Base-by-base conservation (phyloP, 37 sponge, comb jelly and placozoan species). In the Geodia barretti region DNA sequence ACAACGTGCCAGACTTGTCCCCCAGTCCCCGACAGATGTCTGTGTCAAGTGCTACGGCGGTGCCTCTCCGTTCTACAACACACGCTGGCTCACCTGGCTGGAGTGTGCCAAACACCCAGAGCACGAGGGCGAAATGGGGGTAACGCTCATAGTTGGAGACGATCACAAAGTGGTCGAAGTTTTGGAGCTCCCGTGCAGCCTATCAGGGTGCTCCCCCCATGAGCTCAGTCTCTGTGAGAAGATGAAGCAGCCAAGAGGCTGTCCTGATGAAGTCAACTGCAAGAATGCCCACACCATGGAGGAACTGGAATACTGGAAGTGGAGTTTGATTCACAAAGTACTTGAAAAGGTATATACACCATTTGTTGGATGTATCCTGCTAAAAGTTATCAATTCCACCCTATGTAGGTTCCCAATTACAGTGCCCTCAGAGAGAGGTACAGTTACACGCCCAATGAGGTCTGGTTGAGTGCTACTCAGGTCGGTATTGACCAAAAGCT, bases 51-150 rank as follows among this genome's bases (percentile, higher is more conserved):
- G 77, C 39, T 76, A 43, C n/a, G 38, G 35, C n/a, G 62, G 23
- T 2, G 25, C 21, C 20, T 19, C 32, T 8, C 34, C 64, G 2
- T 9, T 28, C 64, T 37, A 31, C 11, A n/a, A 62, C 19, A 64
- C 34, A 24, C 39, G 41, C n/a, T 62, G 77, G 77, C 62, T 76
- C n/a, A 5, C 64, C 37, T 76, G 77, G 77, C 33, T 76, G 35
- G n/a, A 29, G 14, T 76, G 77, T 30, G 43, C 60, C 35, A 29
- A 41, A 8, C 3, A 3, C 4, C 28, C 59, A 39, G 24, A 60
- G 21, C 77, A 76, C 34, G 7, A 61, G 20, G 4, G 21, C 34
- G 20, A 60, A 23, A 19, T 9, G 7, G 30, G n/a, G 37, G 74
- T 73, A 5, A 42, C 58, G 5, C 54, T 42, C 14, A 39, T 73